Evolutionary conservation across 2,113 vertebrate species (phyloP), one percentile per base, ranked within the genome.

Genomic region (Sitta europaea): DNA sequence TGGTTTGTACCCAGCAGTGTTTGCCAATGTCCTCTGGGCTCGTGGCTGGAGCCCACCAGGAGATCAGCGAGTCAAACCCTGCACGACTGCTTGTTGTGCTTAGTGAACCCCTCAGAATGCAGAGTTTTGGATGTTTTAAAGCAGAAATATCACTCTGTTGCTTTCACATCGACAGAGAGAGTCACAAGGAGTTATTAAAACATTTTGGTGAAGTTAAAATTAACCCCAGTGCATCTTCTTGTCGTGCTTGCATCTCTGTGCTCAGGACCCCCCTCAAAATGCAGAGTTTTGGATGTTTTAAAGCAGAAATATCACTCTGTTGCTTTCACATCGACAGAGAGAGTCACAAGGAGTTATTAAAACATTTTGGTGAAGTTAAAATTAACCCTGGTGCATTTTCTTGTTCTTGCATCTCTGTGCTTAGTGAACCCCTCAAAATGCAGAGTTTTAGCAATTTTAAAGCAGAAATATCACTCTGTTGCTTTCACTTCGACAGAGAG

Each of bases 1-100:
- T 92, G 92, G 86, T 94, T 74, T 87, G 43, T 73, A 25, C 84
- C 89, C 48, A 92, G 81, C 72, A 94, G 40, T 58, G 77, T 91
- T 94, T 97, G 79, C 74, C 94, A 88, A 36, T 48, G 89, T 92
- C 91, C 66, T 76, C 55, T 24, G 79, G 95, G 79, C 92, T 96
- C 27, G 1, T 82, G 67, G 84, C 79, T 94, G 94, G 92, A 68
- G 83, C 88, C 63, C 87, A 35, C 50, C 57, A 54, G 88, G 78
- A 84, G 76, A 81, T 77, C 79, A 86, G 61, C 18, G 24, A 72
- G 53, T 23, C 71, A 58, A 54, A 74, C 14, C 31, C 36, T 51
- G n/a, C 67, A 20, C 12, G 5, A 50, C 82, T 58, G 2, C 22
- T 2, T 40, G 45, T 9, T 65, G 0, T 40, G 93, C 71, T 65